Evolutionary conservation across 1,140 invertebrate species (phyloP).

Genomic region (Cotesia glomerata): DNA sequence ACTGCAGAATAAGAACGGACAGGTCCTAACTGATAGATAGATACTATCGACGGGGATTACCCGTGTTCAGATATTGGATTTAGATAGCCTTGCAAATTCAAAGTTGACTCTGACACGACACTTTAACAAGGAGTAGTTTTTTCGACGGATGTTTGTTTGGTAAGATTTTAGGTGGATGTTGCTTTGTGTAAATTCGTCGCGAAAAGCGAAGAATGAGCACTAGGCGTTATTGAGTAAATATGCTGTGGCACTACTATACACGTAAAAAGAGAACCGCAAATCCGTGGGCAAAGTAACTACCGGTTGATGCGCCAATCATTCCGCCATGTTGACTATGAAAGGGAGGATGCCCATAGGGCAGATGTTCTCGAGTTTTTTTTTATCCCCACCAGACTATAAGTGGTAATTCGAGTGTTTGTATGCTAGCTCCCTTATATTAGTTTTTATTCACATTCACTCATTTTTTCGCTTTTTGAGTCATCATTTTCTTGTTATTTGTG

Average conservation of each 20-base stretch:
- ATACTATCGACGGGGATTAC: slow-evolving; percentile 43
- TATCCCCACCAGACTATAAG: not conserved
- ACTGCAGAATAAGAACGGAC: slow-evolving; percentile 1
- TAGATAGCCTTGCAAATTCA: slow-evolving; percentile 43
- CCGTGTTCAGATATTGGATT: slow-evolving; percentile 54
- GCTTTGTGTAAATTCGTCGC: not conserved
- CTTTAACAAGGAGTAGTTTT: not conserved
- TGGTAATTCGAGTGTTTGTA: slow-evolving; percentile 56
- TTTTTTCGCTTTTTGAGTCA: not conserved
- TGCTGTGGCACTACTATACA: not conserved
- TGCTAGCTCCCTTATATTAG: slow-evolving; percentile 6
- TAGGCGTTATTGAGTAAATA: too few species aligned
- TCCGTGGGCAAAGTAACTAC: slow-evolving; percentile 58
- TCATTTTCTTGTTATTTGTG: not conserved
- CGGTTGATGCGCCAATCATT: slow-evolving; percentile 62
- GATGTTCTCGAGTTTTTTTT: slow-evolving; percentile 48
- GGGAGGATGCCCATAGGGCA: slow-evolving; percentile 46
- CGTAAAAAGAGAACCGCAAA: slow-evolving; percentile 60
- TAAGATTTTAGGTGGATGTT: not conserved
- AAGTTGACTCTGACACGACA: slow-evolving; percentile 9
- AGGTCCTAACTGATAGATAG: slow-evolving; percentile 25
- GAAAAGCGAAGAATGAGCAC: not conserved
- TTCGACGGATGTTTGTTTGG: too few species aligned
- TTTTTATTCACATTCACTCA: not conserved
- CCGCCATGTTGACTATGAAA: slow-evolving; percentile 59